phyloP scores from a whole-genome alignment of 2,797 vertebrate species.

The Pantherophis alleghaniensis region DNA sequence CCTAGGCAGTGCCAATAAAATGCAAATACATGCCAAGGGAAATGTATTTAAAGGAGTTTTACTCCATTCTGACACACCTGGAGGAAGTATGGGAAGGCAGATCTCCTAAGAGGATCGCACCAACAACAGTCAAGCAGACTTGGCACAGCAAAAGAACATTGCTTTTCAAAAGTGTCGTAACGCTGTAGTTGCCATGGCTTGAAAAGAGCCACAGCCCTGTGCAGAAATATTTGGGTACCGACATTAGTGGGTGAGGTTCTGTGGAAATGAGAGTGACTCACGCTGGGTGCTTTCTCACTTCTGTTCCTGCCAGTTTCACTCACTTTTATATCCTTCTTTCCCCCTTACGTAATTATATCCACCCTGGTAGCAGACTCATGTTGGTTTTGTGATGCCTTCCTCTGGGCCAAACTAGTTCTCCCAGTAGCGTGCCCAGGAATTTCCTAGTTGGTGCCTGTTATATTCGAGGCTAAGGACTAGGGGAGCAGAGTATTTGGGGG shows the following conservation, averaged over 20 bases:
- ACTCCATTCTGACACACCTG: not conserved
- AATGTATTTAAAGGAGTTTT: not conserved
- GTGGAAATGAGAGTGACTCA: conserved; percentile 7
- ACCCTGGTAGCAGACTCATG: not conserved
- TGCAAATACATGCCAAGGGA: not conserved
- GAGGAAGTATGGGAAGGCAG: not conserved
- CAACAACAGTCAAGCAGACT: not conserved
- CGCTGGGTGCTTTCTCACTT: not conserved
- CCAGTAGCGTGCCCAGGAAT: conserved; percentile 4
- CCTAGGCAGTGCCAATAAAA: not conserved
- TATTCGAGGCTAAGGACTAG: not conserved
- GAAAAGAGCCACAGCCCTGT: too few species aligned
- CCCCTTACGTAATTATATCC: conserved; percentile 6
- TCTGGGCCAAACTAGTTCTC: not conserved
- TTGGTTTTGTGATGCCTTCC: not conserved
- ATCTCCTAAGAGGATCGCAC: not conserved
- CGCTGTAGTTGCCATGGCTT: not conserved
- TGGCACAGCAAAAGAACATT: not conserved
- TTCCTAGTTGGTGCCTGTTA: not conserved
- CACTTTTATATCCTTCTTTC: not conserved
- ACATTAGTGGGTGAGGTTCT: not conserved
- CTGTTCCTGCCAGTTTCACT: not conserved
- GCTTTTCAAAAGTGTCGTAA: not conserved
- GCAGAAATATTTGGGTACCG: not conserved
- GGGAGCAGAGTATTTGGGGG: not conserved